A percentile compares a stretch with the other conserved stretches of the same genome.
Conservation (phyloP, 2,888 invertebrate species). For the Hetaerina titia region DNA sequence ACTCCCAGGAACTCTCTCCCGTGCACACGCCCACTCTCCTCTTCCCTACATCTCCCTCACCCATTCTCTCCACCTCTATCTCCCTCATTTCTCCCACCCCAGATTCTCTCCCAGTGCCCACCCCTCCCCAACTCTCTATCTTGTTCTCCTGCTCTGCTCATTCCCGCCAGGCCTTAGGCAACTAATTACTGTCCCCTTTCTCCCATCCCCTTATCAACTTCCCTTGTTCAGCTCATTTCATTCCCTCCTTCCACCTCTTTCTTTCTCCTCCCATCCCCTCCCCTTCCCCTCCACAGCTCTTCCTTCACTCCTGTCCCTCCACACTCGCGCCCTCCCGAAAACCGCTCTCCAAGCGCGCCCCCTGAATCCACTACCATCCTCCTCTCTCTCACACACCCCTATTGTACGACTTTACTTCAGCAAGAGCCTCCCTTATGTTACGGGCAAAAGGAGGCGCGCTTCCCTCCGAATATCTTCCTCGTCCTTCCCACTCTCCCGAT, state of each 20-base stretch:
- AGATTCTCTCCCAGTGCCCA: conserved; percentile 70
- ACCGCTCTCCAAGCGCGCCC: neutral
- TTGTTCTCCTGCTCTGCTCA: conserved; percentile 52
- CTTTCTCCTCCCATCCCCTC: conserved; percentile 73
- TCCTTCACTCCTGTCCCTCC: conserved; percentile 75
- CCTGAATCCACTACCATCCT: neutral
- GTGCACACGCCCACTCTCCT: neutral
- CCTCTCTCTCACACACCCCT: neutral
- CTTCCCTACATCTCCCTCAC: neutral
- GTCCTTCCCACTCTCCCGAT: neutral
- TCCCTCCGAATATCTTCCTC: neutral
- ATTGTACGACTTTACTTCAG: conserved; percentile 55
- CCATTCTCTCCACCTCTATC: neutral
- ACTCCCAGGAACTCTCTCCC: neutral
- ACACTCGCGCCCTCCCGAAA: neutral
- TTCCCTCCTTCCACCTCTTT: conserved; percentile 71
- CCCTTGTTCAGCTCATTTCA: conserved; percentile 73
- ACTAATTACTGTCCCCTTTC: conserved; percentile 71
- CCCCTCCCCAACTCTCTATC: conserved; percentile 76
- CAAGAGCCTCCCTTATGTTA: conserved; percentile 59
- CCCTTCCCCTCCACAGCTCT: conserved; percentile 75
- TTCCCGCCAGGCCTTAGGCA: conserved; percentile 64
- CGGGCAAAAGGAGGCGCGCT: conserved; percentile 13
- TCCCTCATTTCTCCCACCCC: conserved; percentile 73
- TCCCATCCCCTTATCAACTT: conserved; percentile 77